Evolutionary conservation across 2,888 invertebrate genomes (phyloP), one percentile per base, ranked within the genome.

Genomic region (Shargacucullia verbasci): DNA sequence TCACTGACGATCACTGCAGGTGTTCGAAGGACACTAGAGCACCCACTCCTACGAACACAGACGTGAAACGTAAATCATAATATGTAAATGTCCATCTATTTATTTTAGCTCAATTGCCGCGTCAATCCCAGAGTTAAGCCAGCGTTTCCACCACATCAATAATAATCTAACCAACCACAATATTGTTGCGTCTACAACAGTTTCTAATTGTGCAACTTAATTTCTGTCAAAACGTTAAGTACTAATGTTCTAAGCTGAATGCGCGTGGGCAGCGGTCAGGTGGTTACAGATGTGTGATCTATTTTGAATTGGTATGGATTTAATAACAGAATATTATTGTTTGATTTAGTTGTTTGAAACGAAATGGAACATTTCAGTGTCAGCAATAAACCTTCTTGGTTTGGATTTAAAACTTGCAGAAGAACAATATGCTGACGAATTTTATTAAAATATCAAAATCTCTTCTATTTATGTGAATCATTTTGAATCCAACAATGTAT

Each of bases 211-310:
- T 55, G 59, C 59, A 74, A 57, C 70, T 72, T 72, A 70, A 66
- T 73, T 72, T 73, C 74, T 73, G 71, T 70, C 63, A 58, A 48
- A 71, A 58, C 47, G 45, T 47, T 60, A 44, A 64, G 56, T 56
- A 50, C 31, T 62, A 43, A 45, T 55, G 61, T 68, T 52, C 53
- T 59, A 55, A 46, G 45, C 52, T 49, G 13, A 59, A 55, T 25
- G 59, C 48, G 74, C 70, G 76, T 76, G 76, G 74, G 75, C 33
- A 59, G 64, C 27, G 62, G 55, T 68, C 68, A 71, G 68, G 73
- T 76, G 67, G 41, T 46, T 58, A 12, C 13, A 69, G 70, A 72
- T 65, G 72, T 73, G 65, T 72, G 75, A 66, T 67, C 56, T 67
- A 57, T 72, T 66, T 63, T 54, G 39, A 49, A 65, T 55, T 50